Evolutionary conservation across 35 echinoderm and acorn worm species (phyloP), one percentile per base, ranked within the genome.

Genomic region (Holothuria glaberrima): DNA sequence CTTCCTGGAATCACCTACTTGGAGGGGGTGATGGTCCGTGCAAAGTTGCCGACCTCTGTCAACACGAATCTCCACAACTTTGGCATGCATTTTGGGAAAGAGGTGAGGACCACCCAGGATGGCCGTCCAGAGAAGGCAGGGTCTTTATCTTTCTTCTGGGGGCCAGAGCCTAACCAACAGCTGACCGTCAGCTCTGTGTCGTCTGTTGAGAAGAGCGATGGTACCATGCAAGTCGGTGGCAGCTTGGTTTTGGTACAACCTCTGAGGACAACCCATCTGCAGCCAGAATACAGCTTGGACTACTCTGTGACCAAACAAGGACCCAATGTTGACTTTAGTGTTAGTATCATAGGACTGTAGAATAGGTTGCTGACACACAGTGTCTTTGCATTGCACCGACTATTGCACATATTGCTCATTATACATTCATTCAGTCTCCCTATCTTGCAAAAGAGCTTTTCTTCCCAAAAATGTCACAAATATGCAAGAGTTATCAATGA

Each of bases 71-170:
- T 84, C 1, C 80, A 84, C 57, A 22, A 84, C 24, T 84, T 84
- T 84, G 80, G 80, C 34, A 61, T 84, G 80, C 9, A 32, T 46
- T 21, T 84, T 38, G 6, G 27, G 28, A 84, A 18, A 56, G 80
- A 84, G 57, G 28, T 41, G 26, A 59, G 10, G 30, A 25, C 9
- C 2, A 4, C 7, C 2, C 36, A 41, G 36, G 19, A 38, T 33
- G 21, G 21, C 80, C 14, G 32, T 18, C 80, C 56, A 34, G 9
- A 58, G 4, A 27, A 62, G 80, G 12, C 27, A 24, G 52, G n/a
- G n/a, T 84, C 80, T 27, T 10, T 84, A 30, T 84, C 80, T 26
- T 84, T 84, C 80, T 84, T 84, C 80, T 84, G 80, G 80, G 80
- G 80, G 20, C 6, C 56, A 30, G 52, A 59, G 16, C 18, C 59